phyloP scores from a whole-genome alignment of 2,888 invertebrate species.

The Amiota minor region DNA sequence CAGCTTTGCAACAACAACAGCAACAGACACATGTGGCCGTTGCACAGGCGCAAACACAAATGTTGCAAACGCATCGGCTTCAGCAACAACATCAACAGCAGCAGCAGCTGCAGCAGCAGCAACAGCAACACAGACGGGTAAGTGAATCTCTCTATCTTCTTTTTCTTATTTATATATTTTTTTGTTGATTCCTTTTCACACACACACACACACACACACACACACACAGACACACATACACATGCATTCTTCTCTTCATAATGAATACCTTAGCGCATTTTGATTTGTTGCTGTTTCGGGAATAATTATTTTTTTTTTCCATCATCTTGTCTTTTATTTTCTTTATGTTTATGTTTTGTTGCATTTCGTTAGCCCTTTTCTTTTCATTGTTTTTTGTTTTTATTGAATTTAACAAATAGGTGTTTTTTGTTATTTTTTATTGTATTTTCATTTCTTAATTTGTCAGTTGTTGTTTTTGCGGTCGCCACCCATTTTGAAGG shows the following conservation, averaged over 20 bases:
- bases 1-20: slow-evolving; percentile 32
- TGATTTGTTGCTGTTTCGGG: slow-evolving; percentile 19
- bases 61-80: slow-evolving; percentile 14
- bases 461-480: slow-evolving; percentile 36
- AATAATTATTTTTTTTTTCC: not conserved
- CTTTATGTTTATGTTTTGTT: slow-evolving; percentile 11
- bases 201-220: slow-evolving; percentile 4
- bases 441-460: slow-evolving; percentile 17
- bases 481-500: slow-evolving; percentile 55
- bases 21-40: slow-evolving; percentile 45
- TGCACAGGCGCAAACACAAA: slow-evolving; percentile 33
- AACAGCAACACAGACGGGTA: slow-evolving; percentile 10
- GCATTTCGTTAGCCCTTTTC: slow-evolving; percentile 26
- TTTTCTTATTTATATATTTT: not conserved
- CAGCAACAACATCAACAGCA: slow-evolving; percentile 41
- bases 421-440: slow-evolving; percentile 19
- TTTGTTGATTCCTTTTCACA: too few species aligned
- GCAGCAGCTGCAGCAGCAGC: slow-evolving; percentile 33
- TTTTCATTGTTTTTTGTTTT: slow-evolving; percentile 9
- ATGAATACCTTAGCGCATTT: slow-evolving; percentile 6
- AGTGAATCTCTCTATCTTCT: not conserved
- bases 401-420: not conserved
- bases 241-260: not conserved
- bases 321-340: not conserved
- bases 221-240: slow-evolving; percentile 1